Conservation (phyloP, 2,888 invertebrate species). For the Drosophila paranaensis region DNA sequence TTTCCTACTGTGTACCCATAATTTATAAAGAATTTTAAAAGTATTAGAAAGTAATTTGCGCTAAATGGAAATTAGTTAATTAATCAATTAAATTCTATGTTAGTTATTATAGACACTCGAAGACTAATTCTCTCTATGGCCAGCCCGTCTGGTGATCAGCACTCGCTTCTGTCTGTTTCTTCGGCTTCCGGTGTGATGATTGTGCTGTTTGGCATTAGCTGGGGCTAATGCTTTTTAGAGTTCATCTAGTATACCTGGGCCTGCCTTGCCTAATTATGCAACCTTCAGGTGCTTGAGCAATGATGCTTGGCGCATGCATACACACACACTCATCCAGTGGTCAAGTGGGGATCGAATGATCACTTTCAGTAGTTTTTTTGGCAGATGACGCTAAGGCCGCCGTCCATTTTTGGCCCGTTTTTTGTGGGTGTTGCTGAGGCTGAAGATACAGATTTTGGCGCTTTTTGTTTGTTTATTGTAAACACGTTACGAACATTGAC, state of each 20-base stretch:
- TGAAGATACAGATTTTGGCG: constrained; percentile 11
- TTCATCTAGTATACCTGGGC: constrained; percentile 21
- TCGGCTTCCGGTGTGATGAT: constrained; percentile 42
- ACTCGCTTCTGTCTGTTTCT: not conserved
- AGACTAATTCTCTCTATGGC: not conserved
- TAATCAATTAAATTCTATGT: not conserved
- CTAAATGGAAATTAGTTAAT: not conserved
- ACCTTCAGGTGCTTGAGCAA: constrained; percentile 58
- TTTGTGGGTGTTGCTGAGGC: constrained; percentile 67
- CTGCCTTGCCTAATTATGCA: constrained; percentile 50
- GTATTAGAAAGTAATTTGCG: not conserved
- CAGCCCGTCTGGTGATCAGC: not conserved
- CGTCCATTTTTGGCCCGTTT: constrained; percentile 52
- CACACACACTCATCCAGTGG: constrained; percentile 12
- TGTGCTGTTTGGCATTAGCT: constrained; percentile 25
- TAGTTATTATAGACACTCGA: not conserved
- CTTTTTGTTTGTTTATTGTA: constrained; percentile 61
- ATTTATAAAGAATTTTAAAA: not conserved
- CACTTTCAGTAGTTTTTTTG: constrained; percentile 14
- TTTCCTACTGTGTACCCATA: not conserved
- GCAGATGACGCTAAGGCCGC: constrained; percentile 63
- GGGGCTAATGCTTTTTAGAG: constrained; percentile 30
- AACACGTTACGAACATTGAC: constrained; percentile 67
- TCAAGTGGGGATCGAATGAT: constrained; percentile 50
- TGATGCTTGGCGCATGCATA: constrained; percentile 28